Conservation (phyloP, 2,113 vertebrate genomes). For the Colistium nudipinnis region DNA sequence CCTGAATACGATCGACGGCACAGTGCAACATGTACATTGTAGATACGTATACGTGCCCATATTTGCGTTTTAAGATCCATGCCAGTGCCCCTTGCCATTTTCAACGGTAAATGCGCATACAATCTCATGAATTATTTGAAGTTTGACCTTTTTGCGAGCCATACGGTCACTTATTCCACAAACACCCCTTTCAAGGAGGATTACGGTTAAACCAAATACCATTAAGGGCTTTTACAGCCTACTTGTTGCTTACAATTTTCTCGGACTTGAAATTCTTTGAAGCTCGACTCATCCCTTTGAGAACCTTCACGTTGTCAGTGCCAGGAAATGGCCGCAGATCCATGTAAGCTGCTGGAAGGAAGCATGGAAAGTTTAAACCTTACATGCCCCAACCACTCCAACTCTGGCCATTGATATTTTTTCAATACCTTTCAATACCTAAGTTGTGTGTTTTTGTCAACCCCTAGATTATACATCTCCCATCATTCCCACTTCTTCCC, state of each 20-base stretch:
- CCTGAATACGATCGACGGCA: background rate
- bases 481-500: background rate
- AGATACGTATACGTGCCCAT: background rate
- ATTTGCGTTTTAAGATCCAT: background rate
- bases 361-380: constrained; percentile 11
- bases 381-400: background rate
- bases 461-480: background rate
- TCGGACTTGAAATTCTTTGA: constrained; percentile 34
- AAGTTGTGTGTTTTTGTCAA: background rate
- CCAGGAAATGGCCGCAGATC: constrained; percentile 11
- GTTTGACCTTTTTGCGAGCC: background rate
- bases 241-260: constrained; percentile 34
- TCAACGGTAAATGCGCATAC: background rate
- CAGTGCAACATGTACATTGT: background rate
- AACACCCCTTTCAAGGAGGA: constrained; percentile 7
- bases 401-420: background rate
- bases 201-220: constrained; percentile 11
- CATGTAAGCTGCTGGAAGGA: constrained; percentile 4
- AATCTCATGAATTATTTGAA: background rate
- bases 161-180: constrained; percentile 3
- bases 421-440: background rate
- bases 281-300: constrained; percentile 34
- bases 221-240: constrained; percentile 19
- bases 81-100: background rate
- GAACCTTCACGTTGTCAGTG: constrained; percentile 22